These are phyloP conservation scores for Buteo buteo DNA, from an alignment of 2,113 vertebrate genomes.

Conservation along the genomic window DNA sequence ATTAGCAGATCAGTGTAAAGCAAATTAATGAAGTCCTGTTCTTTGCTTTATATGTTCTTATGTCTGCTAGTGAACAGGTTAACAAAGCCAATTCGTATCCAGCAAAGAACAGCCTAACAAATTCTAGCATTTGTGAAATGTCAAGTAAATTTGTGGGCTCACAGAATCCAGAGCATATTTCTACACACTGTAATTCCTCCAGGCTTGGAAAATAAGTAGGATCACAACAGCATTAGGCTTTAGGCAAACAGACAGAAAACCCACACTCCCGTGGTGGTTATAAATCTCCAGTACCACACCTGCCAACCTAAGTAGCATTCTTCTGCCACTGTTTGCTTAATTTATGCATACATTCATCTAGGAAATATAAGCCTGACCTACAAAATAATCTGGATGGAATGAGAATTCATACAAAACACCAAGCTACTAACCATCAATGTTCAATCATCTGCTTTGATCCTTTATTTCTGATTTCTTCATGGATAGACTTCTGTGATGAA, in stretches of 20 bases:
- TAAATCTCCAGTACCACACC: not conserved
- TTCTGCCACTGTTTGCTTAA: not conserved
- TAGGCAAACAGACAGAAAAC: not conserved
- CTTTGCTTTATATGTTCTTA: not conserved
- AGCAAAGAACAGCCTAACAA: not conserved
- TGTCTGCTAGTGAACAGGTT: not conserved
- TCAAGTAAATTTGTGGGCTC: not conserved
- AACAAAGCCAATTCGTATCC: not conserved
- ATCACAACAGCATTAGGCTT: not conserved
- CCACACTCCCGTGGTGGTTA: not conserved
- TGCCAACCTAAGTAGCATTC: not conserved
- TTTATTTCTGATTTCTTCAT: conserved; percentile 12
- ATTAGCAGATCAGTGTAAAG: not conserved
- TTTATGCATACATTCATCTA: not conserved
- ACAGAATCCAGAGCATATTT: not conserved
- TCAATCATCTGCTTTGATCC: not conserved
- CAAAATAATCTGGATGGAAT: not conserved
- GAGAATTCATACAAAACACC: not conserved
- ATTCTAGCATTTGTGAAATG: not conserved
- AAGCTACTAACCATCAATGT: not conserved
- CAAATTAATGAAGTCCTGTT: not conserved
- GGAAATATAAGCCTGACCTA: not conserved
- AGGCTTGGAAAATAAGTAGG: not conserved
- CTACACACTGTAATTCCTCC: not conserved
- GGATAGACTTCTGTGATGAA: not conserved